Conservation (phyloP, 2,888 invertebrate species). For the Cepaea hortensis region DNA sequence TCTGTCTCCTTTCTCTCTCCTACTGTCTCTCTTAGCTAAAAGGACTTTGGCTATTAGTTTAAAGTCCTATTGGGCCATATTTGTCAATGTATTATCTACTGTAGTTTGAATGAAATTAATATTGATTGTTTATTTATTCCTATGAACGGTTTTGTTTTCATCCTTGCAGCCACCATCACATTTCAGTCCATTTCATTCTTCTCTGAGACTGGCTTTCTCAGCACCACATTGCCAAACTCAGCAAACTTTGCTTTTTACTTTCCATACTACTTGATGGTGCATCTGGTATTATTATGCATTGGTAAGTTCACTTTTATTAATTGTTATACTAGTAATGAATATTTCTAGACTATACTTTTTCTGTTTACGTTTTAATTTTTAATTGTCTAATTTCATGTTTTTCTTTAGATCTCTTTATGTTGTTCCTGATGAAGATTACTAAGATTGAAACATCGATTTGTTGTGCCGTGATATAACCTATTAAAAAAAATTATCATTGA, state of each 20-base stretch:
- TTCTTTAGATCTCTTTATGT: too few species aligned
- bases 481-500: too few species aligned
- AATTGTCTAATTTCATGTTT: too few species aligned
- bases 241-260: constrained; percentile 92
- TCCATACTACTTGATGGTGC: constrained; percentile 86
- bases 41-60: too few species aligned
- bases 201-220: constrained; percentile 87
- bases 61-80: neutral
- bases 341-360: too few species aligned
- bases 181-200: constrained; percentile 89
- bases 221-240: constrained; percentile 86
- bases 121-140: neutral
- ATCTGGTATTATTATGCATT: constrained; percentile 86
- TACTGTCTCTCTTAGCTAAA: too few species aligned
- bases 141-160: neutral
- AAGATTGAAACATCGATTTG: too few species aligned
- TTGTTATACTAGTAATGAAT: too few species aligned
- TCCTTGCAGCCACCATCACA: constrained; percentile 74
- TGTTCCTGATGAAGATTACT: too few species aligned
- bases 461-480: too few species aligned
- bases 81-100: neutral
- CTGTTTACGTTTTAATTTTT: too few species aligned
- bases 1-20: too few species aligned
- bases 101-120: neutral
- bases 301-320: constrained; percentile 75